Evolutionary conservation across 2,113 vertebrate genomes (phyloP), one percentile per base, ranked within the genome.

Genomic region (Trogon surrucura): DNA sequence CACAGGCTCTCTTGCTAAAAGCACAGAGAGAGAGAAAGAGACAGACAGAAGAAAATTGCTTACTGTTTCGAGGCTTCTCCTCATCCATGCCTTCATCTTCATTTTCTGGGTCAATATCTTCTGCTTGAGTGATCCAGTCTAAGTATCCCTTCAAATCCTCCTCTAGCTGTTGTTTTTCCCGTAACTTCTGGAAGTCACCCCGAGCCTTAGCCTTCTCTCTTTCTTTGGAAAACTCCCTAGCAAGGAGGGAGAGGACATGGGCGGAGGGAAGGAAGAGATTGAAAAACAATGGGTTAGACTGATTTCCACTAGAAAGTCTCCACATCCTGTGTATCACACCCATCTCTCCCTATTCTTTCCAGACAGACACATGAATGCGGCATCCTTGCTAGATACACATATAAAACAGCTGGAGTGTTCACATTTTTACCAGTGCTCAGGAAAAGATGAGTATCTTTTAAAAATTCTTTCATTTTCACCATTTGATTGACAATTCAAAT

Each of bases 51-150:
- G 83, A 91, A 21, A 66, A 79, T 75, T 82, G 89, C 99, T 99
- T 97, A 99, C 99, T 98, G 98, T 99, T 99, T 97, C 99, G 98
- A 51, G 99, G 99, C 86, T 99, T 99, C 92, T 99, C 99, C 69
- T 99, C 99, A 14, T 99, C 99, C 97, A 99, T 96, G 91, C 99
- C 99, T 94, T 99, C 99, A 26, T 99, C 99, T 95, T 99, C 99
- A 23, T 99, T 99, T 97, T 99, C 99, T 3, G 99, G 99, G 96
- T 99, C 99, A 12, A 99, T 99, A 93, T 99, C 99, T 97, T 99
- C 99, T 20, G 99, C 99, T 98, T 99, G 99, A 53, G 99, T 99
- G 98, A 99, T 99, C 99, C 99, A 99, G 98, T 99, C 99, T 93
- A 99, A 97, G 96, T 99, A 99, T 80, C 99, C 99, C 96, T 99